phyloP scores from a whole-genome alignment of 2,797 vertebrate genomes.

The Diplodus puntazzo region DNA sequence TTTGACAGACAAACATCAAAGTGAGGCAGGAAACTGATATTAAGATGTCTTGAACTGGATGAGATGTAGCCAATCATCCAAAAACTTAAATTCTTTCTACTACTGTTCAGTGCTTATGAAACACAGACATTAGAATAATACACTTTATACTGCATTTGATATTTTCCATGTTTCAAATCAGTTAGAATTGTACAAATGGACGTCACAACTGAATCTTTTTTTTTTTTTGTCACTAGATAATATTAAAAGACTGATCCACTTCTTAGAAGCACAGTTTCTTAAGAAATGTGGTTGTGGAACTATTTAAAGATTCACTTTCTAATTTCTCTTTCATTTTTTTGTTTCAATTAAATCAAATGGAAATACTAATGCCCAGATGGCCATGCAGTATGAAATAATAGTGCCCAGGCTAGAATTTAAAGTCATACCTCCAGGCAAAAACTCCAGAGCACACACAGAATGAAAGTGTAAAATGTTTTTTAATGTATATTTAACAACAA shows the following conservation, averaged over 20 bases:
- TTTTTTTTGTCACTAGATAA: conserved; percentile 55
- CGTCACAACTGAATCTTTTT: conserved; percentile 16
- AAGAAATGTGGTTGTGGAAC: conserved; percentile 60
- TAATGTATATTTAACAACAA: conserved; percentile 99
- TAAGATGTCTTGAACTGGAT: conserved; percentile 24
- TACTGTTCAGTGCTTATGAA: conserved; percentile 9
- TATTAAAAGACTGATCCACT: conserved; percentile 42
- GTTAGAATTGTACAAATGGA: conserved; percentile 25
- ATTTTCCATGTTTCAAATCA: background rate
- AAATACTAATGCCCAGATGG: conserved; percentile 86
- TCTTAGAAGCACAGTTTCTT: conserved; percentile 61
- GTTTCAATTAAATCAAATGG: conserved; percentile 83
- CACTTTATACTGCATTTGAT: conserved; percentile 12
- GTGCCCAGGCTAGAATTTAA: conserved; percentile 92
- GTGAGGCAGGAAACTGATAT: conserved; percentile 9
- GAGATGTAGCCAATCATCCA: conserved; percentile 14
- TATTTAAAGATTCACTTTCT: conserved; percentile 82
- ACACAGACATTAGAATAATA: conserved; percentile 5
- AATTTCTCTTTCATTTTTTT: conserved; percentile 79
- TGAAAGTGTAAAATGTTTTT: conserved; percentile 99
- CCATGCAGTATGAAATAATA: conserved; percentile 87
- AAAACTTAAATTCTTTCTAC: conserved; percentile 15
- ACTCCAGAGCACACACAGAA: conserved; percentile 91
- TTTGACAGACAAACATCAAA: conserved; percentile 39
- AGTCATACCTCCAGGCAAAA: conserved; percentile 96